These are phyloP conservation scores for Heterodera filipjevi DNA, from an alignment of 2,888 invertebrate genomes.

Conservation along the genomic window DNA sequence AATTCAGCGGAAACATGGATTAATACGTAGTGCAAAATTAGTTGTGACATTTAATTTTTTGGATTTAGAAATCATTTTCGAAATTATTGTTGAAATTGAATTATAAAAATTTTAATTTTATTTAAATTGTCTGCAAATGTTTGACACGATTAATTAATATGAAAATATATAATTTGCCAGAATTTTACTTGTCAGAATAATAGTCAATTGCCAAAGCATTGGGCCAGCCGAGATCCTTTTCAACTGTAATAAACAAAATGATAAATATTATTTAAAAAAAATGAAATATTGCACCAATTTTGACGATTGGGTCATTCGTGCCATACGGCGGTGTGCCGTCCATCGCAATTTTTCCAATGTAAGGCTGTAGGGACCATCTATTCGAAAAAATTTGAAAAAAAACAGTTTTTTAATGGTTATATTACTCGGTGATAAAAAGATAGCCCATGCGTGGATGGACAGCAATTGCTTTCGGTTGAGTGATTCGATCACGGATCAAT, in stretches of 20 bases:
- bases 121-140: too few relatives aligned
- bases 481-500: constrained; percentile 78
- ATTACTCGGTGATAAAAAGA: constrained; percentile 93
- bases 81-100: too few relatives aligned
- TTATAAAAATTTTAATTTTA: too few relatives aligned
- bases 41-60: too few relatives aligned
- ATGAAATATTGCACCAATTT: constrained; percentile 59
- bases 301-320: constrained; percentile 74
- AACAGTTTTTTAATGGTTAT: too few relatives aligned
- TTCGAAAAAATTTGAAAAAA: background rate
- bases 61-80: too few relatives aligned
- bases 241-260: constrained; percentile 73
- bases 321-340: constrained; percentile 76
- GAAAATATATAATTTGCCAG: background rate
- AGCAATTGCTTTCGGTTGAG: constrained; percentile 89
- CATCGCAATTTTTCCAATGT: constrained; percentile 94
- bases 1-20: too few relatives aligned
- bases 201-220: constrained; percentile 95
- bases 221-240: constrained; percentile 95
- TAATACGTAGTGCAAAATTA: too few relatives aligned
- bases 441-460: constrained; percentile 81
- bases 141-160: background rate
- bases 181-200: constrained; percentile 78
- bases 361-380: constrained; percentile 74
- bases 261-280: background rate